These are phyloP conservation scores for Orthonychiurus folsomi DNA, from an alignment of 2,888 invertebrate genomes.

Conservation along the genomic window DNA sequence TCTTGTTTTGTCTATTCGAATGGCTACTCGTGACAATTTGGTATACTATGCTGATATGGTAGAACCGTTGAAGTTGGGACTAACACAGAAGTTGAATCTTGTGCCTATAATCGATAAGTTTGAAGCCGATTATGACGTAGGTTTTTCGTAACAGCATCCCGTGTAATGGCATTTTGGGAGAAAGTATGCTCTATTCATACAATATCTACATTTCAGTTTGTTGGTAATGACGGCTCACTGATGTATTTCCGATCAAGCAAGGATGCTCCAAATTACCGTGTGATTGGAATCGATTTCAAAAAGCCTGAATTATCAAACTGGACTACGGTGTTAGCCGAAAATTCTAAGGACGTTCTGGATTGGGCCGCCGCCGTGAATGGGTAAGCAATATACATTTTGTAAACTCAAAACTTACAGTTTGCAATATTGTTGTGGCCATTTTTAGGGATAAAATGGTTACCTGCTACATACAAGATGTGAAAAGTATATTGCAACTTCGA, in stretches of 20 bases:
- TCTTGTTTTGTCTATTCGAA: conserved; percentile 69
- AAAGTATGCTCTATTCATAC: background rate
- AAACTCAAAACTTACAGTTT: background rate
- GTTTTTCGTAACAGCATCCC: conserved; percentile 24
- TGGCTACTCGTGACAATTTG: conserved; percentile 86
- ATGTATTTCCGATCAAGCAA: conserved; percentile 87
- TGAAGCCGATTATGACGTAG: conserved; percentile 86
- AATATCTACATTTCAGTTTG: no score
- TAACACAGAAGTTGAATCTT: conserved; percentile 55
- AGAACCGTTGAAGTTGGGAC: conserved; percentile 46
- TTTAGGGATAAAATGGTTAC: conserved; percentile 22
- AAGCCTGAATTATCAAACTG: conserved; percentile 67
- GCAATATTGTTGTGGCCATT: background rate
- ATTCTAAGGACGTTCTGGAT: conserved; percentile 77
- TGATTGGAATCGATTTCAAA: conserved; percentile 54
- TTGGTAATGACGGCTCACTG: conserved; percentile 75
- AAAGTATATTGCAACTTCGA: conserved; percentile 78
- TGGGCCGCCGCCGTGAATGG: conserved; percentile 76
- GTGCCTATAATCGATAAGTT: conserved; percentile 77
- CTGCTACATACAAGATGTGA: conserved; percentile 59
- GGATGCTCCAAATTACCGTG: conserved; percentile 81
- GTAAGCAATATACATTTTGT: conserved; percentile 18
- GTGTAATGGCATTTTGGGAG: conserved; percentile 3
- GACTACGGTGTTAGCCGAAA: conserved; percentile 72
- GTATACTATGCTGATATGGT: conserved; percentile 73